Evolutionary conservation across 2,888 invertebrate genomes (phyloP).

Genomic region (Volucella inanis): DNA sequence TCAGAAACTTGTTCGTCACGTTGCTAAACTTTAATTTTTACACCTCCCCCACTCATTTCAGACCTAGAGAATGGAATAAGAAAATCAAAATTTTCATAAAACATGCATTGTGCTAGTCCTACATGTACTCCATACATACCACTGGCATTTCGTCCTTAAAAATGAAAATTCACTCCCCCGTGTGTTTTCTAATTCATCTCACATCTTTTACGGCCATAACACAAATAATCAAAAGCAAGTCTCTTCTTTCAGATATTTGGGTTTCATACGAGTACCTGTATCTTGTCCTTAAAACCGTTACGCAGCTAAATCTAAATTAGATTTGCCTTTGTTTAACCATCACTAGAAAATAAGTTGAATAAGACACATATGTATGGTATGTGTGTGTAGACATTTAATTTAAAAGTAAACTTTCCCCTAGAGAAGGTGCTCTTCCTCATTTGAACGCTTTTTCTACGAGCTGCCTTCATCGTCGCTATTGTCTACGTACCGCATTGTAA

Average conservation of each 20-base stretch:
- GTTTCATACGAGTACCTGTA: neutral
- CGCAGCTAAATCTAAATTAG: slow-evolving; percentile 39
- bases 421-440: slow-evolving; percentile 46
- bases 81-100: slow-evolving; percentile 64
- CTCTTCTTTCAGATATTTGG: slow-evolving; percentile 10
- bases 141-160: neutral
- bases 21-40: slow-evolving; percentile 37
- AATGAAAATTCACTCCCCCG: neutral
- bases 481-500: neutral
- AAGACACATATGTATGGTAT: neutral
- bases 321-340: slow-evolving; percentile 22
- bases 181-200: slow-evolving; percentile 61
- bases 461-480: neutral
- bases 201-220: slow-evolving; percentile 46
- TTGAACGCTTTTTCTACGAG: neutral
- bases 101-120: slow-evolving; percentile 57
- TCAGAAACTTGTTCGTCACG: slow-evolving; percentile 53
- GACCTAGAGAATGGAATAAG: slow-evolving; percentile 13
- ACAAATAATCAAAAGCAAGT: slow-evolving; percentile 56
- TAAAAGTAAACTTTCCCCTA: slow-evolving; percentile 50
- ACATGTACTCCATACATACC: slow-evolving; percentile 36
- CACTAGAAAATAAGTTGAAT: neutral
- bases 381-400: slow-evolving; percentile 50
- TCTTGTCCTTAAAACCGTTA: slow-evolving; percentile 28
- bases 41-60: slow-evolving; percentile 4